These are phyloP conservation scores for Poecilia velifera DNA, from an alignment of 2,797 vertebrate genomes.

Conservation along the genomic window DNA sequence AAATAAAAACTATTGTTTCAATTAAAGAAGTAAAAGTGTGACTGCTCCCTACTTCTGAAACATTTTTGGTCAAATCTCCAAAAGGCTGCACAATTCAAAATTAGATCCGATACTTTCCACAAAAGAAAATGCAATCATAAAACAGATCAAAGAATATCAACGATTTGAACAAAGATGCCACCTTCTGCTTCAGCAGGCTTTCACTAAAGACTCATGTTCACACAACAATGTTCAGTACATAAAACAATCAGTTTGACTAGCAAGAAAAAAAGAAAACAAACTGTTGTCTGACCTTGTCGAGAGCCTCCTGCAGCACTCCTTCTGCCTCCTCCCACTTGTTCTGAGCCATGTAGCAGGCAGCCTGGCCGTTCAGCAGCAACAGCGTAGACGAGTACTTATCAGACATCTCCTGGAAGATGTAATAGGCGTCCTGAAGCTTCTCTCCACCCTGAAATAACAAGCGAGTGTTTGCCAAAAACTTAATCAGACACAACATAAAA, in stretches of 20 bases:
- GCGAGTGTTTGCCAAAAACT: not conserved
- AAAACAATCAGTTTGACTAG: not conserved
- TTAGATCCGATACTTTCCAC: not conserved
- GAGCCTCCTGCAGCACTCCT: constrained; percentile 91
- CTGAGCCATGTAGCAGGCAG: constrained; percentile 93
- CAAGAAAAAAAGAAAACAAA: not conserved
- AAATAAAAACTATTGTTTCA: no score
- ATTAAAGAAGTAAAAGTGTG: not conserved
- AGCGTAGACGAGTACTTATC: constrained; percentile 93
- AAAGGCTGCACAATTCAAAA: not conserved
- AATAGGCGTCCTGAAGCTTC: constrained; percentile 95
- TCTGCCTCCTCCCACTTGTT: constrained; percentile 96
- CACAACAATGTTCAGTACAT: not conserved
- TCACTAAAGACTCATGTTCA: not conserved
- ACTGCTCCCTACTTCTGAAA: not conserved
- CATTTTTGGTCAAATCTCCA: not conserved
- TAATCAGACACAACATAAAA: not conserved
- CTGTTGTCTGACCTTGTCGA: constrained; percentile 88
- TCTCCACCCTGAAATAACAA: constrained; percentile 87
- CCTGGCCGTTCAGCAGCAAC: constrained; percentile 93
- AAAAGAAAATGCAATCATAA: not conserved
- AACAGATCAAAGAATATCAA: not conserved
- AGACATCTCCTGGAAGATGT: constrained; percentile 98
- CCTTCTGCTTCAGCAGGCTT: not conserved
- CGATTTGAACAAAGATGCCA: not conserved